These are phyloP conservation scores for Drosophila pachea DNA, from an alignment of 1,140 invertebrate species.

Conservation along the genomic window DNA sequence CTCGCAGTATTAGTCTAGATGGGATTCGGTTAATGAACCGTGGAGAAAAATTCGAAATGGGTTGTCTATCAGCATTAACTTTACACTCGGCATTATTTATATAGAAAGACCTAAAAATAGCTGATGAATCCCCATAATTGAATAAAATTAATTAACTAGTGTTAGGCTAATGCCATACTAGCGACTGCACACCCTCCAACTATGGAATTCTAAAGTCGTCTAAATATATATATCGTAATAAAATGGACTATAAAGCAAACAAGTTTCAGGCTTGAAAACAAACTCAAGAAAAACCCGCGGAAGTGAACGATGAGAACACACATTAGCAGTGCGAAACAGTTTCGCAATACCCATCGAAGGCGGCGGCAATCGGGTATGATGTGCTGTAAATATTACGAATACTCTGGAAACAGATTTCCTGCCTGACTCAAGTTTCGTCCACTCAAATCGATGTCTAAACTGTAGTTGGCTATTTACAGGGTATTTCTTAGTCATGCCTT, in stretches of 20 bases:
- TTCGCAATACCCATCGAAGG: constrained; percentile 14
- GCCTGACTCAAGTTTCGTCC: no score
- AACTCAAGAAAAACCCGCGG: constrained; percentile 50
- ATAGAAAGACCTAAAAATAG: no score
- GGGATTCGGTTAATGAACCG: not conserved
- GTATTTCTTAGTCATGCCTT: not conserved
- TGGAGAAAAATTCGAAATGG: no score
- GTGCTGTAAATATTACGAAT: no score
- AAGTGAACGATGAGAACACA: constrained; percentile 42
- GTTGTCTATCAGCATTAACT: no score
- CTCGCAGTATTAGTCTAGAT: not conserved
- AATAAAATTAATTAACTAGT: no score
- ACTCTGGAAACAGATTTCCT: no score
- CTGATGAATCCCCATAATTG: no score
- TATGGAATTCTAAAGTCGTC: constrained; percentile 4
- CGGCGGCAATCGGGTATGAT: not conserved
- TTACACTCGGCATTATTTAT: no score
- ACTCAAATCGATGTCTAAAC: not conserved
- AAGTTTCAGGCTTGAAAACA: constrained; percentile 12
- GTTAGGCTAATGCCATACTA: not conserved
- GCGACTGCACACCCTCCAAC: no score
- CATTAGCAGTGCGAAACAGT: constrained; percentile 64
- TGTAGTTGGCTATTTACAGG: not conserved
- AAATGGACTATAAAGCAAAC: constrained; percentile 8
- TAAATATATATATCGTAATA: constrained; percentile 4